These are phyloP conservation scores for Linyphia triangularis DNA, from an alignment of 2,888 invertebrate species.

Conservation along the genomic window DNA sequence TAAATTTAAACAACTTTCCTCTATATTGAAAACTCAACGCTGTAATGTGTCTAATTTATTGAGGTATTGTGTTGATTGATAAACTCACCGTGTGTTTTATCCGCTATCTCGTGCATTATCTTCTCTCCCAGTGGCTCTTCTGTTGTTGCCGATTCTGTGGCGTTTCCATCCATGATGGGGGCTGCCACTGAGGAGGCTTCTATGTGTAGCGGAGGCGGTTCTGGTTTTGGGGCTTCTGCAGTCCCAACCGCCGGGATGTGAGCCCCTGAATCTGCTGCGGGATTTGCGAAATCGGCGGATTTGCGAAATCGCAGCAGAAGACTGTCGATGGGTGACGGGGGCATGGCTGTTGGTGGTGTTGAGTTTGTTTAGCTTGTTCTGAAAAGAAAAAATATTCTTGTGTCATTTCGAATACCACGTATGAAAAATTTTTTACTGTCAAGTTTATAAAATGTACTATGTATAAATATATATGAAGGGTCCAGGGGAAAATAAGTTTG, in stretches of 20 bases:
- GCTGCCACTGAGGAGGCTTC: neutral
- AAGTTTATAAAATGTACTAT: no score
- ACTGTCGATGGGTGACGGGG: conserved; percentile 24
- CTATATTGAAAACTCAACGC: no score
- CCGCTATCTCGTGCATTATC: conserved; percentile 64
- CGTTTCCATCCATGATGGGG: neutral
- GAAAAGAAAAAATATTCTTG: no score
- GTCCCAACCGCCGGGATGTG: neutral
- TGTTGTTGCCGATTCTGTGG: neutral
- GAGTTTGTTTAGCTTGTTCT: neutral
- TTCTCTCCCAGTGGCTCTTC: conserved; percentile 64
- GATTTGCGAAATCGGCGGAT: neutral
- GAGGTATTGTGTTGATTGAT: no score
- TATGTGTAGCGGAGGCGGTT: conserved; percentile 1
- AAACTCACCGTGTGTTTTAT: conserved; percentile 67
- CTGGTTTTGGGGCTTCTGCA: conserved; percentile 30
- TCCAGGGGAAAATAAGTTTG: no score
- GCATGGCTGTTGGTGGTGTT: neutral
- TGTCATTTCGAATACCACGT: no score
- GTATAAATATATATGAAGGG: no score
- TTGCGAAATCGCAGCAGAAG: conserved; percentile 52
- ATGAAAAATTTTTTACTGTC: no score
- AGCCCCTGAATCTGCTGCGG: conserved; percentile 1
- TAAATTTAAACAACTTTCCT: no score
- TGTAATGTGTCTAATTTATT: no score